These are phyloP conservation scores for Meriones psammophilus DNA, from an alignment of 2,797 vertebrate species.

Conservation along the genomic window DNA sequence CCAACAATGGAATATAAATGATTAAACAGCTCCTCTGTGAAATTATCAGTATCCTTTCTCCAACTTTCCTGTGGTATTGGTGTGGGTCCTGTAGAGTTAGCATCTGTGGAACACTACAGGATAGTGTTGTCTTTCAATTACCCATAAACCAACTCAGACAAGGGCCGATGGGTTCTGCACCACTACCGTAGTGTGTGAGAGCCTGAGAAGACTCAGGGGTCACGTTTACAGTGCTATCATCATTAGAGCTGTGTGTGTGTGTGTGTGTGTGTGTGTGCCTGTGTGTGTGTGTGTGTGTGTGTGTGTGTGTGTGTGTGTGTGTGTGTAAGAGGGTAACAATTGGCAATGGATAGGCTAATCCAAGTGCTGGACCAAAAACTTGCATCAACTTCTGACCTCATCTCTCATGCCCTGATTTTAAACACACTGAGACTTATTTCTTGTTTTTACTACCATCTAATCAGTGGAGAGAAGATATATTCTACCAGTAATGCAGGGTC, in stretches of 20 bases:
- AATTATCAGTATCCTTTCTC: not conserved
- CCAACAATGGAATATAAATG: not conserved
- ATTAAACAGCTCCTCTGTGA: not conserved
- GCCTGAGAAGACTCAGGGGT: not conserved
- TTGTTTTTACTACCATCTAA: not conserved
- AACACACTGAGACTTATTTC: not conserved
- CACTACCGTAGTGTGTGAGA: not conserved
- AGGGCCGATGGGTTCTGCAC: fast-evolving
- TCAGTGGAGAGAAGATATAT: not conserved
- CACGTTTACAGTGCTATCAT: not conserved
- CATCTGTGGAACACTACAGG: not conserved
- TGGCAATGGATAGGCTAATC: not conserved
- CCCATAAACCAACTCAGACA: not conserved
- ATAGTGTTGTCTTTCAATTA: not conserved
- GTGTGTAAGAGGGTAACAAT: not conserved
- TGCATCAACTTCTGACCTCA: not conserved
- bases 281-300: not conserved
- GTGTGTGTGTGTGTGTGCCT: not conserved
- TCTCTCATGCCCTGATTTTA: not conserved
- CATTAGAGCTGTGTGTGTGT: not conserved
- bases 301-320: not conserved
- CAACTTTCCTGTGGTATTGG: not conserved
- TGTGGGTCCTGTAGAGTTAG: not conserved
- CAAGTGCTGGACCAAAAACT: not conserved
- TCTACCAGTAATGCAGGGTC: not conserved